Percentiles rank a stretch among this genome's conserved stretches.
Conservation (phyloP, 1,140 invertebrate species). For the Aphelinus atriplicis region DNA sequence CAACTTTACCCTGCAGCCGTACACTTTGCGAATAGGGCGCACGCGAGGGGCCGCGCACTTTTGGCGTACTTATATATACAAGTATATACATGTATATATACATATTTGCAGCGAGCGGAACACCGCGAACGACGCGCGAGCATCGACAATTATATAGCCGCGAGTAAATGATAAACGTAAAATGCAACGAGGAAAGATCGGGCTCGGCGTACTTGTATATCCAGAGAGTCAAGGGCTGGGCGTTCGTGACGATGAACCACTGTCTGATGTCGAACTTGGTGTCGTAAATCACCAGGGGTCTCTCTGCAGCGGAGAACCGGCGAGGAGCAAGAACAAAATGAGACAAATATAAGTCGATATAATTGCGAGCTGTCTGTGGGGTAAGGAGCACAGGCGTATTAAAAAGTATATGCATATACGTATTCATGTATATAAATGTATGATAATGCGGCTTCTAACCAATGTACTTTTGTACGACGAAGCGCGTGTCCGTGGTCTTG, state of each 20-base stretch:
- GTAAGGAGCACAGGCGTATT: neutral
- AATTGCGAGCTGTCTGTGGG: too few species aligned
- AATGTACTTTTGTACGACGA: constrained; percentile 95
- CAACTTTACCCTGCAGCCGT: too few species aligned
- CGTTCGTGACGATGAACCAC: constrained; percentile 92
- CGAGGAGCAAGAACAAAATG: neutral
- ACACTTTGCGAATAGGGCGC: too few species aligned
- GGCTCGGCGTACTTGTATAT: constrained; percentile 79
- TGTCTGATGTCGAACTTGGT: constrained; percentile 95
- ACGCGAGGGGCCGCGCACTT: too few species aligned
- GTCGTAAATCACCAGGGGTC: constrained; percentile 85
- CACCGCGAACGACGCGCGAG: too few species aligned
- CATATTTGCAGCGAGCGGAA: neutral
- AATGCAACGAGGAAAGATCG: too few species aligned
- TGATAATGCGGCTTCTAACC: constrained; percentile 67
- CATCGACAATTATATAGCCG: too few species aligned
- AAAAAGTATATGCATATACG: neutral
- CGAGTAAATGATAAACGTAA: too few species aligned
- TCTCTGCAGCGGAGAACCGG: constrained; percentile 69
- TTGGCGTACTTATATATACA: neutral
- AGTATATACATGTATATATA: neutral
- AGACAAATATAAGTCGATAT: neutral
- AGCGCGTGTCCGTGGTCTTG: constrained; percentile 77
- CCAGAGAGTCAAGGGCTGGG: constrained; percentile 92
- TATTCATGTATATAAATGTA: too few species aligned